Evolutionary conservation across 2,888 invertebrate species (phyloP), one percentile per base, ranked within the genome.

Genomic region (Cactoblastis cactorum): DNA sequence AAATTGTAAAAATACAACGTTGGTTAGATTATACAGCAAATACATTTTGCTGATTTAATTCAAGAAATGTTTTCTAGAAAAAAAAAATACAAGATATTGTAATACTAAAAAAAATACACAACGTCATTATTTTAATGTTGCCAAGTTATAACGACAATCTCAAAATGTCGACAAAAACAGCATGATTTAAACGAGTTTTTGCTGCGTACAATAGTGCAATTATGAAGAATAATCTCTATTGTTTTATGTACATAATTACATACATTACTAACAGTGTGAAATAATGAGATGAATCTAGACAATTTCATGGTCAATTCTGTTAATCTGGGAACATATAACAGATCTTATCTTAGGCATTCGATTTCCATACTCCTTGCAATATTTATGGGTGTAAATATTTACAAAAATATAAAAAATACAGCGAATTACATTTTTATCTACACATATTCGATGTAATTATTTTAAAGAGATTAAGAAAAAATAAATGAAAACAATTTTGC

Each of bases 201-300:
- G 50, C 48, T 43, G 53, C 39, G 33, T 48, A 55, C 57, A 62
- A 61, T 58, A 50, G 51, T 45, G 61, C 56, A 55, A 66, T 66
- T 62, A 64, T 54, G 61, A 58, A 49, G 53, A 57, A 59, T 62
- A 61, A 61, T 56, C 54, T 51, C 55, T 37, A 53, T 54, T 37
- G 37, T 24, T 34, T 22, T 47, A 46, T 28, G 35, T 45, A 24
- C 49, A 28, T 39, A 46, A 17, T 34, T 15, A 33, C 28, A 39
- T 24, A 32, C 32, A 33, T 17, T 5, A 28, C n/a, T 19, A 2
- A 37, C 17, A 15, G n/a, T 6, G 19, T 6, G 15, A 17, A 12
- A 45, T 18, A 43, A 50, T 37, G 43, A 9, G 46, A 49, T 22
- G n/a, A 18, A 17, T 18, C 38, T 43, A 43, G 3, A 28, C 12